Evolutionary conservation across 2,888 invertebrate species (phyloP).

Genomic region (Ophion ellenae): DNA sequence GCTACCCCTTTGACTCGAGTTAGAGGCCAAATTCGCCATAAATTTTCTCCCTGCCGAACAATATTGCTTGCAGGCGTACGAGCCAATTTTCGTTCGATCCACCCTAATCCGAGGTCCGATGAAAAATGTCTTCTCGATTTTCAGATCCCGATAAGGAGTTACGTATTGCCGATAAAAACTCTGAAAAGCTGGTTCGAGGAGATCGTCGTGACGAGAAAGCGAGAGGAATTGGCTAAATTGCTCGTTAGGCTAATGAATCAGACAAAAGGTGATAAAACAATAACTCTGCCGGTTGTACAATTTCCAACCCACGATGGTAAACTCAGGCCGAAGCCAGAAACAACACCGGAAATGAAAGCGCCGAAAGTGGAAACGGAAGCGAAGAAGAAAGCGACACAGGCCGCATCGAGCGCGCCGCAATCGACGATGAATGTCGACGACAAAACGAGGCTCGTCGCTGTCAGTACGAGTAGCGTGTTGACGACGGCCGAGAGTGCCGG

Average conservation of each 20-base stretch:
- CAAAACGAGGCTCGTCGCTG: slow-evolving; percentile 56
- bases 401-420: slow-evolving; percentile 60
- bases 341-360: slow-evolving; percentile 67
- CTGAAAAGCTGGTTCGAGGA: slow-evolving; percentile 95
- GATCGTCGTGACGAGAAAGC: slow-evolving; percentile 92
- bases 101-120: neutral
- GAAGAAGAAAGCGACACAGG: slow-evolving; percentile 70
- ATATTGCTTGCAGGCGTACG: neutral
- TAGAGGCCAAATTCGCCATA: neutral
- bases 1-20: no score
- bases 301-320: slow-evolving; percentile 92
- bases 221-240: slow-evolving; percentile 93
- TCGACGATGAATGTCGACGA: slow-evolving; percentile 30
- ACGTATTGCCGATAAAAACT: slow-evolving; percentile 92
- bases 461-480: slow-evolving; percentile 54
- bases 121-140: neutral
- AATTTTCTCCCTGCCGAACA: neutral
- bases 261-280: slow-evolving; percentile 87
- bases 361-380: slow-evolving; percentile 68
- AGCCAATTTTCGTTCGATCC: neutral
- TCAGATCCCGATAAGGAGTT: slow-evolving; percentile 93
- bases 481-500: slow-evolving; percentile 52
- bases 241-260: slow-evolving; percentile 90
- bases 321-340: slow-evolving; percentile 76
- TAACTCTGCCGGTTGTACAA: slow-evolving; percentile 88